A percentile compares a stretch with the other conserved stretches of the same genome.
Conservation (phyloP, 2,888 invertebrate genomes). For the Antheraea assamensis region DNA sequence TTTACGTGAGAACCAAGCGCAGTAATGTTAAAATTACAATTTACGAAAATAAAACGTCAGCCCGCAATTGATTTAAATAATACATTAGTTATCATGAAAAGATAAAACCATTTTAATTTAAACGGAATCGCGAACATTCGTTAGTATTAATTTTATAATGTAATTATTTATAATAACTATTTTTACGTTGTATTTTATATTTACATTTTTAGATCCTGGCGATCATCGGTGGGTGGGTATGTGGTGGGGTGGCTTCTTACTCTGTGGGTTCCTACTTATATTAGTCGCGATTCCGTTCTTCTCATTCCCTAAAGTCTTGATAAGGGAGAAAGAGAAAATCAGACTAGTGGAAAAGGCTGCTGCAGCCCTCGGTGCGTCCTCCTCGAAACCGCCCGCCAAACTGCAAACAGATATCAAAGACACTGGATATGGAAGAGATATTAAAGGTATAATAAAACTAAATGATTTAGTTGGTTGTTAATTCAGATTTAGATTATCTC, state of each 20-base stretch:
- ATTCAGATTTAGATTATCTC: background rate
- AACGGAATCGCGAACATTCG: too few relatives aligned
- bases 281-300: conserved; percentile 95
- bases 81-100: too few relatives aligned
- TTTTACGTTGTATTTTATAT: background rate
- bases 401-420: conserved; percentile 80
- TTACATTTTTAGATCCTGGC: conserved; percentile 84
- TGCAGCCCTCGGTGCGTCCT: conserved; percentile 67
- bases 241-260: conserved; percentile 97
- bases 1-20: too few relatives aligned
- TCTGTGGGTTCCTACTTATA: conserved; percentile 93
- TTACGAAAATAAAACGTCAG: too few relatives aligned
- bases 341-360: conserved; percentile 87
- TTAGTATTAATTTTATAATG: too few relatives aligned
- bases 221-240: conserved; percentile 95
- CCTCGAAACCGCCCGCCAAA: conserved; percentile 66
- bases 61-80: too few relatives aligned
- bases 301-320: conserved; percentile 92
- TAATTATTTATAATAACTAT: too few relatives aligned
- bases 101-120: too few relatives aligned
- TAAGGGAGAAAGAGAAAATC: conserved; percentile 91
- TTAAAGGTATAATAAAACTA: conserved; percentile 85
- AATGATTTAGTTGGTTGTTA: background rate
- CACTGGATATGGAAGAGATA: conserved; percentile 93
- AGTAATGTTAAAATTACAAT: too few relatives aligned